Conservation (phyloP, 1,140 invertebrate species). For the Aphelenchoides fujianensis region DNA sequence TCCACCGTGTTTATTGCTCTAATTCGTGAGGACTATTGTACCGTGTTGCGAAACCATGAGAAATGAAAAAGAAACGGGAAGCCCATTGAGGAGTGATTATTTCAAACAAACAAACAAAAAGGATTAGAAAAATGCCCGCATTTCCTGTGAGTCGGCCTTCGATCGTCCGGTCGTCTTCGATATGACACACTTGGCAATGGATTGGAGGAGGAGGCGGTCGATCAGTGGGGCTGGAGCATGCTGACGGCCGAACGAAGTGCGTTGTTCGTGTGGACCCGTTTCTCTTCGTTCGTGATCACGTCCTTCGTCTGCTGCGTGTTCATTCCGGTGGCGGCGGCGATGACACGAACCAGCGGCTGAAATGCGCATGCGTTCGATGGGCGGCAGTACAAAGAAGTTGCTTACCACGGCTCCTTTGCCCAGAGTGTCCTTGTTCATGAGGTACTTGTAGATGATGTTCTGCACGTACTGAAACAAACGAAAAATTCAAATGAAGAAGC, state of each 20-base stretch:
- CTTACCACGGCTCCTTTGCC: constrained; percentile 20
- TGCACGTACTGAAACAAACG: constrained; percentile 10
- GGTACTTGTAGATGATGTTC: constrained; percentile 20
- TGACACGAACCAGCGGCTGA: constrained; percentile 7
- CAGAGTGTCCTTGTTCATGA: constrained; percentile 7
- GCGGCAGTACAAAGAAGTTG: neutral
- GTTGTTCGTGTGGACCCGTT: neutral
- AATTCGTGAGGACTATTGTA: too few relatives aligned
- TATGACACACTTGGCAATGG: too few relatives aligned
- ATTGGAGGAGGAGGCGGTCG: too few relatives aligned
- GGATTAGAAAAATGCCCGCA: too few relatives aligned
- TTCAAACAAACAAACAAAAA: too few relatives aligned
- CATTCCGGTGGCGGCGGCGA: constrained; percentile 16
- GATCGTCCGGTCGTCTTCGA: too few relatives aligned
- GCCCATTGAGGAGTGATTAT: too few relatives aligned
- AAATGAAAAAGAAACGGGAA: too few relatives aligned
- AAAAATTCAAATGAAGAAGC: neutral
- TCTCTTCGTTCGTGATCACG: constrained; percentile 6
- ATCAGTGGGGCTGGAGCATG: too few relatives aligned
- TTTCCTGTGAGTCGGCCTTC: too few relatives aligned
- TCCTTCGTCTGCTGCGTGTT: neutral
- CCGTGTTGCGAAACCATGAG: too few relatives aligned
- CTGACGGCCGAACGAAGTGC: neutral
- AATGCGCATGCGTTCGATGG: neutral
- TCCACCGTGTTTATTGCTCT: too few relatives aligned